Conservation (phyloP, 2,113 vertebrate genomes). For the Amblyopsis rosae region DNA sequence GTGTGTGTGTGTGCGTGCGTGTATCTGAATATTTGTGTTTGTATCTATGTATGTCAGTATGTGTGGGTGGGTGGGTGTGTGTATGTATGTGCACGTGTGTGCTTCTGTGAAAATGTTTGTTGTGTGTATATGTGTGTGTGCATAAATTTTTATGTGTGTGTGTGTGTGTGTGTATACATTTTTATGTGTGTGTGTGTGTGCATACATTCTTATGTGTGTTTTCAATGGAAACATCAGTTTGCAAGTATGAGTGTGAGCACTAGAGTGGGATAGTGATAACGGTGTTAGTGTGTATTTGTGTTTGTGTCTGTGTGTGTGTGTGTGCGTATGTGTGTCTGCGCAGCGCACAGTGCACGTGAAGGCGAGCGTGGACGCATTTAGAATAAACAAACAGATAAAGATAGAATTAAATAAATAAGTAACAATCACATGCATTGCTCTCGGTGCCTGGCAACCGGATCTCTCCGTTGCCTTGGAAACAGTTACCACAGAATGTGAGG, state of each 20-base stretch:
- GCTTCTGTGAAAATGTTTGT: neutral
- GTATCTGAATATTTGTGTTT: neutral
- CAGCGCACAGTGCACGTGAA: constrained; percentile 37
- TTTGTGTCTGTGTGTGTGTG: neutral
- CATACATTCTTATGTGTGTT: neutral
- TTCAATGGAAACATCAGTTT: neutral
- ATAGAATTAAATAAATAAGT: constrained; percentile 82
- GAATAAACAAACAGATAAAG: constrained; percentile 81
- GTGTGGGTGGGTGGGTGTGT: neutral
- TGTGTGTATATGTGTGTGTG: neutral
- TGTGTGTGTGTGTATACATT: neutral
- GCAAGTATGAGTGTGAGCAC: constrained; percentile 5
- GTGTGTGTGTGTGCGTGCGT: neutral
- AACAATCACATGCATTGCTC: constrained; percentile 80
- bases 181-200: neutral
- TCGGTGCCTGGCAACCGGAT: constrained; percentile 82
- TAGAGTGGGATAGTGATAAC: constrained; percentile 13
- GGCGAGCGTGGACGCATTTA: constrained; percentile 59
- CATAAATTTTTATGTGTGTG: neutral
- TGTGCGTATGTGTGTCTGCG: constrained; percentile 1
- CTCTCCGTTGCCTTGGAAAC: constrained; percentile 79
- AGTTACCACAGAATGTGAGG: constrained; percentile 80
- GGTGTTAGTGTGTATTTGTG: too few relatives aligned
- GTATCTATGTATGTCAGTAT: neutral
- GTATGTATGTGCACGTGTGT: constrained; percentile 1